Evolutionary conservation across 2,888 invertebrate species (phyloP).

Genomic region (Cenopis cana): DNA sequence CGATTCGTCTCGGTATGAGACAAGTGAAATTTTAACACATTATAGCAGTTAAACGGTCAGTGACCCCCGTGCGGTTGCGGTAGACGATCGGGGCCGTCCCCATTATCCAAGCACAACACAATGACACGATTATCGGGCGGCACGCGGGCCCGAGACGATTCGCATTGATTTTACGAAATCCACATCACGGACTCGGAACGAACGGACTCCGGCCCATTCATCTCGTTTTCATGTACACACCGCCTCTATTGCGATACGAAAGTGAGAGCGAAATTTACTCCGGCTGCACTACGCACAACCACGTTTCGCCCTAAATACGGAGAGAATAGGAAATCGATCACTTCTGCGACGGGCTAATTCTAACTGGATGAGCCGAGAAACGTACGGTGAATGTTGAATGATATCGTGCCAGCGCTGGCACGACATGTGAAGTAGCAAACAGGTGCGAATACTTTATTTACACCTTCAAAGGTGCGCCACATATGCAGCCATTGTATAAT

Average conservation of each 20-base stretch:
- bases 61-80: constrained; percentile 62
- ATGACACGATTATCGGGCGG: constrained; percentile 75
- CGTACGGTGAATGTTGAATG: neutral
- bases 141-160: constrained; percentile 72
- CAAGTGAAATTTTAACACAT: constrained; percentile 69
- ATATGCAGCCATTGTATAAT: constrained; percentile 4
- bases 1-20: constrained; percentile 59
- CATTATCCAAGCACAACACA: constrained; percentile 74
- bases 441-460: constrained; percentile 26
- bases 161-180: constrained; percentile 82
- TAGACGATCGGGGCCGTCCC: constrained; percentile 65
- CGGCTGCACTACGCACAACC: constrained; percentile 74
- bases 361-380: constrained; percentile 5
- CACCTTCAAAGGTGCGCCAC: constrained; percentile 30
- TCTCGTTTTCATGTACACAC: constrained; percentile 83
- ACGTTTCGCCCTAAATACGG: constrained; percentile 72
- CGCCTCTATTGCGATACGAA: constrained; percentile 80
- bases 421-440: constrained; percentile 9
- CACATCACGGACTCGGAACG: constrained; percentile 78
- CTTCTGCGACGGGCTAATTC: constrained; percentile 50
- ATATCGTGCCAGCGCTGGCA: neutral
- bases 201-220: constrained; percentile 82
- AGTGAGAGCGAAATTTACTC: constrained; percentile 83
- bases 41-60: constrained; percentile 65
- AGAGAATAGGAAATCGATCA: constrained; percentile 67